A percentile compares a stretch with the other conserved stretches of the same genome.
Evolutionary conservation across 2,888 invertebrate genomes (phyloP).

Genomic region (Pristionchus japonicus): DNA sequence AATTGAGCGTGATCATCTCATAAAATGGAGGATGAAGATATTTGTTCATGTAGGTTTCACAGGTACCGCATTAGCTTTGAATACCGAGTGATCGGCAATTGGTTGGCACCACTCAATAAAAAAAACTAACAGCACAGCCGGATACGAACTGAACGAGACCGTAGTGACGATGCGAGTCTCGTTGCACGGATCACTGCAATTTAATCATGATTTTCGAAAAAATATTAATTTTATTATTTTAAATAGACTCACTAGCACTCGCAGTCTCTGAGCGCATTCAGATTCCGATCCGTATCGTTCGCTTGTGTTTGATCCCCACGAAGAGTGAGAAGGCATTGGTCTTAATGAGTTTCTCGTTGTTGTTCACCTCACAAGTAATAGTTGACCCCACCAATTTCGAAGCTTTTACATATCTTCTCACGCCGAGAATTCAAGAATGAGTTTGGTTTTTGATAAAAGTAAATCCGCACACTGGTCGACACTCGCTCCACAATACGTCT

Average conservation of each 20-base stretch:
- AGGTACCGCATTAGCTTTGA: no score
- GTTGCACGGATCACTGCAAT: conserved; percentile 8
- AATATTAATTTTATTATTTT: background rate
- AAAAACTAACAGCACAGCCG: background rate
- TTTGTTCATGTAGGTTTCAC: no score
- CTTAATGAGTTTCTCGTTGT: background rate
- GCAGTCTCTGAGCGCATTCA: conserved; percentile 19
- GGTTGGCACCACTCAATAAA: no score
- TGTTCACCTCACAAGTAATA: no score
- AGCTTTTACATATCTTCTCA: no score
- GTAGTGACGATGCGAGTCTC: background rate
- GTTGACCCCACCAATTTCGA: no score
- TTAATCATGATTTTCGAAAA: no score
- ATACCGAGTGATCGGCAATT: no score
- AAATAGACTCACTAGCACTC: conserved; percentile 23
- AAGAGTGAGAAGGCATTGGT: background rate
- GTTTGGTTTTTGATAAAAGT: no score
- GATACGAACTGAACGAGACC: conserved; percentile 22
- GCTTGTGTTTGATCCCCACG: background rate
- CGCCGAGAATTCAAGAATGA: no score
- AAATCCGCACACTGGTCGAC: background rate
- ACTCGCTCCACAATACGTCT: conserved; percentile 4
- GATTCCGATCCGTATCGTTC: background rate
- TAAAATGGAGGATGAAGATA: no score
- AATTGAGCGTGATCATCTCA: no score